Base-by-base conservation (phyloP, 2,113 vertebrate genomes). In the Notechis scutatus region DNA sequence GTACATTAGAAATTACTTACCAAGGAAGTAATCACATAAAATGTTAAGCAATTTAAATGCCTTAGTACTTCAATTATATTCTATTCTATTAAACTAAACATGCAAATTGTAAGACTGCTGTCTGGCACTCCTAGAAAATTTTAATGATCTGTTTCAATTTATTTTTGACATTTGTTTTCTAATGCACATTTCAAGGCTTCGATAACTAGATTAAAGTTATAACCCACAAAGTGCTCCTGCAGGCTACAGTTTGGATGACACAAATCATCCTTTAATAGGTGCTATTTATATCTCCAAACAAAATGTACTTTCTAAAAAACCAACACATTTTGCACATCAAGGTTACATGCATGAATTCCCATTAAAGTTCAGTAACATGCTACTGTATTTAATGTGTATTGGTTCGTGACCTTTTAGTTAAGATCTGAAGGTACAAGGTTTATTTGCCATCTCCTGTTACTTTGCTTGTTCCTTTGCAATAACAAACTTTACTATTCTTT, bases 131-230 rank as follows among this genome's bases (percentile, higher is more conserved):
- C 34, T 90, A 89, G 93, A 95, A 96, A 93, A 91, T 94, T 86
- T 95, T 95, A 96, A 94, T 93, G 91, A 97, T 97, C 94, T 93
- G 93, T 54, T 88, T 95, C 92, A 94, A 74, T 95, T 93, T 86
- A 85, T 54, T 94, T 96, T 96, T 94, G 93, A 96, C 96, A 96
- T 96, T 97, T 97, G 93, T 96, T 97, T 96, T 95, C 94, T 95
- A 97, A 96, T 85, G 92, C 47, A 92, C 95, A 96, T 94, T 97
- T 96, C 95, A 97, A 97, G 96, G 96, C 92, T 97, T 94, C 95
- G 96, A 96, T 96, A 97, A 97, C 97, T 94, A 96, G 96, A 98
- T 98, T 97, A 97, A 97, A 98, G 96, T 94, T 96, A 97, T 96
- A 97, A 97, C 94, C 95, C 90, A 97, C 90, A 3, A 96, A 97